Percentiles rank a stretch among this genome's conserved stretches.
These are phyloP conservation scores for Megaustenia siamemsis DNA, from an alignment of 2,888 invertebrate species.

Conservation along the genomic window DNA sequence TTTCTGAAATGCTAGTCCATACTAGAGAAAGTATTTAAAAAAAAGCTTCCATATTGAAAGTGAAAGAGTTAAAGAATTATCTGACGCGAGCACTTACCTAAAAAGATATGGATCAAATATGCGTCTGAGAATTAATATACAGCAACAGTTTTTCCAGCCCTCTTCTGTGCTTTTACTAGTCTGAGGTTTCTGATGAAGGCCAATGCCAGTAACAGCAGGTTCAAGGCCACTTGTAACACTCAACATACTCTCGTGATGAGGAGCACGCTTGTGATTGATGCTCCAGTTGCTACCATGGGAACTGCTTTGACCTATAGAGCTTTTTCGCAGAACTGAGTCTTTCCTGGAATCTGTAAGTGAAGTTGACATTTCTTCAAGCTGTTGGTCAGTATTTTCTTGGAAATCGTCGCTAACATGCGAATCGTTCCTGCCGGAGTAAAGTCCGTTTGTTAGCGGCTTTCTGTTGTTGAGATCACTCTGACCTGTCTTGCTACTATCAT, in stretches of 20 bases:
- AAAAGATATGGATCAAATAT: slow-evolving; percentile 36
- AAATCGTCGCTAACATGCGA: neutral
- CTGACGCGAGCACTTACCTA: slow-evolving; percentile 4
- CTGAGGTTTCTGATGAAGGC: neutral
- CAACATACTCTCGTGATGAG: slow-evolving; percentile 28
- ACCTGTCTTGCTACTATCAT: neutral
- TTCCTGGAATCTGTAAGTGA: neutral
- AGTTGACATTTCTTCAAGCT: neutral
- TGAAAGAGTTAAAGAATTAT: too few relatives aligned
- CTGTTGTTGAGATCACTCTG: too few relatives aligned
- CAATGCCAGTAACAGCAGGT: neutral
- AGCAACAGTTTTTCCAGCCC: slow-evolving; percentile 29
- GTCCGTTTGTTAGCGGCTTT: neutral
- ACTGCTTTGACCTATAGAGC: neutral
- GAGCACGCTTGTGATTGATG: neutral
- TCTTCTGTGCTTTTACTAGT: neutral
- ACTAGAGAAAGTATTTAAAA: too few relatives aligned
- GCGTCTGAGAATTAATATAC: neutral
- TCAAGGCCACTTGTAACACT: slow-evolving; percentile 17
- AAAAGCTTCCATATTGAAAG: too few relatives aligned
- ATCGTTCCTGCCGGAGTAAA: neutral
- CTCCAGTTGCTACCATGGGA: slow-evolving; percentile 6
- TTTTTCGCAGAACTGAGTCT: neutral
- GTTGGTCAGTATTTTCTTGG: neutral
- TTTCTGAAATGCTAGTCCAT: too few relatives aligned